phyloP scores from a whole-genome alignment of 2,888 invertebrate genomes.

The Agonum fuliginosum region DNA sequence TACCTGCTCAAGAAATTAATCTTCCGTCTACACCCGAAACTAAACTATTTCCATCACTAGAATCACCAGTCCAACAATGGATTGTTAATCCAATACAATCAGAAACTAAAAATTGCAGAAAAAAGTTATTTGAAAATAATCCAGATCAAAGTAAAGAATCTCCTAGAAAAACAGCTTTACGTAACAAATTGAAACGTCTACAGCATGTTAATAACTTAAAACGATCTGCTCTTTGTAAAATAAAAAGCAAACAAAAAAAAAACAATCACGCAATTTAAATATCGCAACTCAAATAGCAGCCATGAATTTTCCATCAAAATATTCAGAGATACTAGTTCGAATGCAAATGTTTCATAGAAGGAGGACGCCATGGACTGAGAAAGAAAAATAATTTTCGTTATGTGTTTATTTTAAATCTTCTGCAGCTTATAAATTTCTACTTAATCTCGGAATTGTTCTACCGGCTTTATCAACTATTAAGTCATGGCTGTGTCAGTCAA shows the following conservation, averaged over 20 bases:
- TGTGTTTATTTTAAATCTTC: conserved; percentile 12
- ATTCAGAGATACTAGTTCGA: neutral
- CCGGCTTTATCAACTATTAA: conserved; percentile 26
- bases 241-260: neutral
- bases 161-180: neutral
- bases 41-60: neutral
- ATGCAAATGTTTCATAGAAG: conserved; percentile 15
- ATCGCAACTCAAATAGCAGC: neutral
- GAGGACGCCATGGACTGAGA: conserved; percentile 2
- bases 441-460: neutral
- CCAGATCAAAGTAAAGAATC: neutral
- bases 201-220: neutral
- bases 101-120: neutral
- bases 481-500: conserved; percentile 9
- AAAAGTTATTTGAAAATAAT: neutral
- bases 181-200: neutral
- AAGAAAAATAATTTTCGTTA: conserved; percentile 5
- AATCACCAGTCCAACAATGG: neutral
- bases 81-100: neutral
- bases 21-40: neutral
- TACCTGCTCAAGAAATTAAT: neutral
- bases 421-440: conserved; percentile 5
- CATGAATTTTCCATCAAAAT: neutral
- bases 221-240: neutral
- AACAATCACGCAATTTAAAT: neutral